Evolutionary conservation across 2,113 vertebrate species (phyloP).

Genomic region (Hippopotamus amphibius): DNA sequence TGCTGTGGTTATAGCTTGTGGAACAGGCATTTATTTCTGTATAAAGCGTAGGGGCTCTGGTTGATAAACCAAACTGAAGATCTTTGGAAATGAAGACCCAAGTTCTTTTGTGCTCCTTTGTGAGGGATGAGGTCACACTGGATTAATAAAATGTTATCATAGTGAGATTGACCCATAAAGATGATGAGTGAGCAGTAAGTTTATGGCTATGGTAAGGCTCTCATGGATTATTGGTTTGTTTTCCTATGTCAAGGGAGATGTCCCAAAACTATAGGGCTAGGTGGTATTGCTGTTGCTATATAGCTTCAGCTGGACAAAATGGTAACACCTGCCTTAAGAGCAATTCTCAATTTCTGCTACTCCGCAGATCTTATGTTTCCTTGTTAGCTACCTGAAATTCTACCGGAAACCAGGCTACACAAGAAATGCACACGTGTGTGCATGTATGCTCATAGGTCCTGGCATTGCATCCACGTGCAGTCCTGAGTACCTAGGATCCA

Average conservation of each 20-base stretch:
- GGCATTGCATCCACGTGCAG: background rate
- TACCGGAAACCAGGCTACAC: background rate
- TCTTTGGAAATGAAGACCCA: background rate
- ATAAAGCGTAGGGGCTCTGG: background rate
- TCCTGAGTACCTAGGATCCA: background rate
- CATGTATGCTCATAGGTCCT: background rate
- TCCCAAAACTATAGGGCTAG: background rate
- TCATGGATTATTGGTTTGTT: background rate
- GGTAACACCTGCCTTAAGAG: background rate
- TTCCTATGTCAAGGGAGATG: background rate
- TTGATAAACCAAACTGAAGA: background rate
- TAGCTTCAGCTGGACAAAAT: background rate
- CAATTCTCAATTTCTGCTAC: background rate
- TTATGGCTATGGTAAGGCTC: background rate
- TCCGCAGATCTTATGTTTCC: background rate
- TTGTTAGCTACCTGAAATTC: background rate
- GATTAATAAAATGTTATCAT: background rate
- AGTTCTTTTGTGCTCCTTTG: background rate
- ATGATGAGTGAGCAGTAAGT: background rate
- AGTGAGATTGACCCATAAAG: background rate
- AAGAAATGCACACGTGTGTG: background rate
- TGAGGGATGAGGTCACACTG: background rate
- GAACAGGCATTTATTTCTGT: background rate
- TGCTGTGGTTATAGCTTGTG: background rate
- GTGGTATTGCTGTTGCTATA: background rate